Conservation (phyloP, 2,113 vertebrate genomes). For the Sitta europaea region DNA sequence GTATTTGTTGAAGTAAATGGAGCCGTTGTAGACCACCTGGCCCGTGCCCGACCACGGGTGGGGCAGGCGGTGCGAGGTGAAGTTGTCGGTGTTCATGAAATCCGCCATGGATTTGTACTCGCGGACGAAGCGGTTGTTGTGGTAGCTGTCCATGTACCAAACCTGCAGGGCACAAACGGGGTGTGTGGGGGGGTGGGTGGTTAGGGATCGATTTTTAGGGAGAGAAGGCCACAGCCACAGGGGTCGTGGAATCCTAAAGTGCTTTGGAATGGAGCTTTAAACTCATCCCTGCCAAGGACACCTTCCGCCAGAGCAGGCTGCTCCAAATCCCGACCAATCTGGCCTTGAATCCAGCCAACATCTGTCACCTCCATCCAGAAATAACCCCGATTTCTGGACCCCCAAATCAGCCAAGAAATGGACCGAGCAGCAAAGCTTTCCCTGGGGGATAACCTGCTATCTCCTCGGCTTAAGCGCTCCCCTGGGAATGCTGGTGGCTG, state of each 20-base stretch:
- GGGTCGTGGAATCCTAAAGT: accelerated
- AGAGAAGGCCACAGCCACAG: not conserved
- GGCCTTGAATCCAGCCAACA: not conserved
- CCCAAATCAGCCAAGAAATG: not conserved
- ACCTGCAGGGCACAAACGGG: conserved; percentile 78
- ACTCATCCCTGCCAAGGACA: not conserved
- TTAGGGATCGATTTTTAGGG: no score
- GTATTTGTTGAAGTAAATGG: conserved; percentile 99
- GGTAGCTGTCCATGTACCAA: conserved; percentile 99
- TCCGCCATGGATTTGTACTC: conserved; percentile 94
- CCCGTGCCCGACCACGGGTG: conserved; percentile 97
- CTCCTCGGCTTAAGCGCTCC: not conserved
- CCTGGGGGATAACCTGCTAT: not conserved
- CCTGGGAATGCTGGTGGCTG: not conserved
- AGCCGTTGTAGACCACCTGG: conserved; percentile 98
- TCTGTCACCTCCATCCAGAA: not conserved
- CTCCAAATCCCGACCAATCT: not conserved
- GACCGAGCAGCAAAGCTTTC: not conserved
- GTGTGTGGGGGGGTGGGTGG: no score
- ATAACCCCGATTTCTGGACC: not conserved
- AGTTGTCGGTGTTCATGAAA: conserved; percentile 96
- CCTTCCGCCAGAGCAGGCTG: not conserved
- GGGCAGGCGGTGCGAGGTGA: conserved; percentile 95
- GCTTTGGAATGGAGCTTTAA: not conserved
- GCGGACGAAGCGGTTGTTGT: conserved; percentile 97